phyloP scores from a whole-genome alignment of 2,113 vertebrate genomes.

The Oriolus oriolus region DNA sequence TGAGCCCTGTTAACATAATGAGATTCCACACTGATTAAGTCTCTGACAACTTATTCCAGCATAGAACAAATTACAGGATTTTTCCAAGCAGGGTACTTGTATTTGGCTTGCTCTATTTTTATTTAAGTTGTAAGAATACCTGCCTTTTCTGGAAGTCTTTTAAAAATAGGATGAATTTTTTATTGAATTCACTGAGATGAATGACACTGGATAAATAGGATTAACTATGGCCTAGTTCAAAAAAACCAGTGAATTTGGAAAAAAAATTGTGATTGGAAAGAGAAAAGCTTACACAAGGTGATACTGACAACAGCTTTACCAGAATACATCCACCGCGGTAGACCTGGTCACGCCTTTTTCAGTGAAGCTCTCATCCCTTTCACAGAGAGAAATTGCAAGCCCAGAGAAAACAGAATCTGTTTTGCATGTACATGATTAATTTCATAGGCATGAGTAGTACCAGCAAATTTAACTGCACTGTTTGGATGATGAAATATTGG shows the following conservation, averaged over 20 bases:
- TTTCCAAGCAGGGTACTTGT: not conserved
- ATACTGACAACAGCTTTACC: not conserved
- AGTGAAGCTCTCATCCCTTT: not conserved
- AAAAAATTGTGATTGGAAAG: not conserved
- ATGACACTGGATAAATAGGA: not conserved
- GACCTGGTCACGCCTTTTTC: not conserved
- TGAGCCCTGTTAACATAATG: not conserved
- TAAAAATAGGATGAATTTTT: not conserved
- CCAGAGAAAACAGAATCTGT: not conserved
- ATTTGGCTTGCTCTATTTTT: not conserved
- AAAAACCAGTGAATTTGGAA: fast-evolving
- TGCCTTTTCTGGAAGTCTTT: not conserved
- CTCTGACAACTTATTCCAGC: not conserved
- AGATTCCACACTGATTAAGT: not conserved
- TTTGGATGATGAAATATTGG: not conserved
- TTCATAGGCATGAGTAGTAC: not conserved
- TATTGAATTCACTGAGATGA: not conserved
- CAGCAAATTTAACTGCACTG: not conserved
- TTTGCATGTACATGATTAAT: not conserved
- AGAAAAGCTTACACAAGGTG: not conserved
- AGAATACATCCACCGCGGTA: not conserved
- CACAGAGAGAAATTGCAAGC: not conserved
- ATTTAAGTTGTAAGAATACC: not conserved
- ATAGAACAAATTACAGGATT: not conserved
- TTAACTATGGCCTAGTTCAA: not conserved